These are phyloP conservation scores for Chaetodon trifasciatus DNA, from an alignment of 2,797 vertebrate genomes.

Conservation along the genomic window DNA sequence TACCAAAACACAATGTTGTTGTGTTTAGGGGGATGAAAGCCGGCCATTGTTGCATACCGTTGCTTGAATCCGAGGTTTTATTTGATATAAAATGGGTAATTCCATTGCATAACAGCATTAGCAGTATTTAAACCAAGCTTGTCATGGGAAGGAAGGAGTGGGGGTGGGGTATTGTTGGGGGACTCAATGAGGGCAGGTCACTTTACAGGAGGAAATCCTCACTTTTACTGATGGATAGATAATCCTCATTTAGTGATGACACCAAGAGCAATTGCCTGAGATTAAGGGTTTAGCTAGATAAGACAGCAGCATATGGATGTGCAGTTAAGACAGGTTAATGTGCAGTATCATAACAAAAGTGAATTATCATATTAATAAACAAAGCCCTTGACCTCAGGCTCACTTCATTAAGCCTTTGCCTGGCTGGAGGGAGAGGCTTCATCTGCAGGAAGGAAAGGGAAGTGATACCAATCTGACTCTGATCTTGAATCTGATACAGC, in stretches of 20 bases:
- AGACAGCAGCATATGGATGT: constrained; percentile 51
- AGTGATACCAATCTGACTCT: constrained; percentile 37
- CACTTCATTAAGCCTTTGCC: constrained; percentile 43
- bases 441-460: constrained; percentile 17
- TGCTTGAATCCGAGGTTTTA: constrained; percentile 76
- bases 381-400: constrained; percentile 40
- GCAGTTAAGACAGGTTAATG: constrained; percentile 48
- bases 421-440: constrained; percentile 25
- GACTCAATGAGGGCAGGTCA: constrained; percentile 48
- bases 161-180: constrained; percentile 18
- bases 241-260: constrained; percentile 69
- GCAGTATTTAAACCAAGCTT: constrained; percentile 73
- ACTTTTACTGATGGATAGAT: constrained; percentile 66
- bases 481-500: constrained; percentile 30
- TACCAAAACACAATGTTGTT: constrained; percentile 78
- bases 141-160: constrained; percentile 54
- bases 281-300: constrained; percentile 64
- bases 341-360: constrained; percentile 37
- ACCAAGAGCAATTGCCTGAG: constrained; percentile 61
- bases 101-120: constrained; percentile 81
- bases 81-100: constrained; percentile 80
- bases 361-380: constrained; percentile 50
- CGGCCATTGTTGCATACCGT: constrained; percentile 69
- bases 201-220: constrained; percentile 72
- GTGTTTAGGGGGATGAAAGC: constrained; percentile 77